Base-by-base conservation (phyloP, 2,888 invertebrate species). In the Trachelus troglodyta region DNA sequence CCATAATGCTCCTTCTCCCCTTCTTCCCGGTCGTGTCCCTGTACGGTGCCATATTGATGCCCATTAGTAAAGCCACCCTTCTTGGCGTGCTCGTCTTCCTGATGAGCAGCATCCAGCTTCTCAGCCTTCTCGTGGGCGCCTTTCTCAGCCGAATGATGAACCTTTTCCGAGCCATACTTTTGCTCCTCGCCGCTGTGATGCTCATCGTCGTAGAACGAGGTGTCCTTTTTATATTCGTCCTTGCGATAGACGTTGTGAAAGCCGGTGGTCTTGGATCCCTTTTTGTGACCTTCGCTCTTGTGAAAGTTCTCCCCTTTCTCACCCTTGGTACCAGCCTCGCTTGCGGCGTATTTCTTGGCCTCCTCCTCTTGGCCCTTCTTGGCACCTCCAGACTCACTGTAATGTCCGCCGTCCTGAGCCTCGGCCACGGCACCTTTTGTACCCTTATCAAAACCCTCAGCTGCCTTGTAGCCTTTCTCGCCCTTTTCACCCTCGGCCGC, bases 161-260 rank as follows among this genome's bases (percentile, higher is more conserved):
- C 85, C n/a, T 92, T 92, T 85, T 93, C 93, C 4, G 92, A 92
- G 0, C 93, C 93, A 82, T 92, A 90, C 87, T 93, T 93, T 71
- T 92, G 92, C 23, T 93, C 91, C 34, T 92, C 91, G 4, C 93
- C 94, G 81, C 91, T 93, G 12, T 92, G 92, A 89, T 93, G 93
- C 79, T 93, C 92, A 76, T 94, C 93, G 86, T 94, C 94, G 84
- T 93, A 94, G 89, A 94, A 94, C 79, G 93, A 91, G 85, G 93
- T 93, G 78, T 94, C 93, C 85, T 94, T 94, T 83, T 94, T 93
- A 85, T 93, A 94, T 86, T 94, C 94, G 83, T 94, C 94, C 88
- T 93, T 94, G 85, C 94, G 94, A 79, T 93, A 93, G 1, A 94
- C 92, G 82, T 92, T 92, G 83, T 94, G 94, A 86, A 93, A 94